Evolutionary conservation across 2,888 invertebrate genomes (phyloP).

Genomic region (Nomada hirtipes): DNA sequence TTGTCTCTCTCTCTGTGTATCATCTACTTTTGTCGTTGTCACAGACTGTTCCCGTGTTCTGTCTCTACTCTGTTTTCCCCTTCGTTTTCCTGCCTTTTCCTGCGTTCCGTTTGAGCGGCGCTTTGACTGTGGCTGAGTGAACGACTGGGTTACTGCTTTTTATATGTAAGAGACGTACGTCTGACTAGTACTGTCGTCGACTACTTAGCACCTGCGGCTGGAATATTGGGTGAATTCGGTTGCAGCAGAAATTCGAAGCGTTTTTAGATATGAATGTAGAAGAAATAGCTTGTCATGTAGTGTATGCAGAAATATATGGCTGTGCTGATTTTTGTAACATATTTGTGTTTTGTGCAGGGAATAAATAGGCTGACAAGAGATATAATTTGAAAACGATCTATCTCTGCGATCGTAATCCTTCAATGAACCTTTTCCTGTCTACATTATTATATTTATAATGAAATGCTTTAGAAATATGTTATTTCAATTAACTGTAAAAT

Average conservation of each 20-base stretch:
- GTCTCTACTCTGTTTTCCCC: not conserved
- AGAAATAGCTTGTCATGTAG: too few relatives aligned
- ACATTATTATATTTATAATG: too few relatives aligned
- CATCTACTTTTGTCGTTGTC: not conserved
- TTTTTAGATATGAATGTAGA: not conserved
- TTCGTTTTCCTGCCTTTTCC: not conserved
- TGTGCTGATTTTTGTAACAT: too few relatives aligned
- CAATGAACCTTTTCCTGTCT: too few relatives aligned
- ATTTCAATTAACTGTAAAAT: too few relatives aligned
- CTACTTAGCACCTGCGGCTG: conserved; percentile 28
- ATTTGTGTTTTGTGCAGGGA: too few relatives aligned
- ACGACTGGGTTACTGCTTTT: conserved; percentile 46
- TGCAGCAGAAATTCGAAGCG: not conserved
- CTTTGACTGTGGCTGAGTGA: conserved; percentile 43
- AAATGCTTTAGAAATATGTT: too few relatives aligned
- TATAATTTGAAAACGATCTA: too few relatives aligned
- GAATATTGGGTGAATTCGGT: not conserved
- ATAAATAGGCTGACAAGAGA: too few relatives aligned
- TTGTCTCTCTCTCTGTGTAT: not conserved
- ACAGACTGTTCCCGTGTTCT: not conserved
- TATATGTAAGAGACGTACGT: not conserved
- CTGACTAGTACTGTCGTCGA: conserved; percentile 20
- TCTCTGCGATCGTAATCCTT: too few relatives aligned
- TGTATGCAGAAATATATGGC: too few relatives aligned
- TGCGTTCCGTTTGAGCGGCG: not conserved